Evolutionary conservation across 2,888 invertebrate species (phyloP), one percentile per base, ranked within the genome.

Genomic region (Euzophera pinguis): DNA sequence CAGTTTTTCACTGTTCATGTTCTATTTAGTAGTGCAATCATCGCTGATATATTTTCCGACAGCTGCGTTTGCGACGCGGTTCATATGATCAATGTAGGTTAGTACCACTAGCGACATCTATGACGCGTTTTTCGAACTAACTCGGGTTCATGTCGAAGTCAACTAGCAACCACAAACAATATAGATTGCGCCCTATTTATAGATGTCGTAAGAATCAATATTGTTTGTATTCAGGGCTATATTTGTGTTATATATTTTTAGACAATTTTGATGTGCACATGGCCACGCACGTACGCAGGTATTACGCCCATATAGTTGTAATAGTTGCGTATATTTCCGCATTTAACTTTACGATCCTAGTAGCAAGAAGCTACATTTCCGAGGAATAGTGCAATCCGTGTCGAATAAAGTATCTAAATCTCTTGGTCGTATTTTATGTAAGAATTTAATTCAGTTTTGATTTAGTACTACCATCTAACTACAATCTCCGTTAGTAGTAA

Each of bases 61-160:
- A 83, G 84, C 82, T 84, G 81, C 64, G 69, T 55, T 53, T 48
- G 66, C 65, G 64, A 68, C 70, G 63, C 57, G 69, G 73, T 75
- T 74, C 76, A 67, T 69, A 59, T 57, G 65, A 62, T 63, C 63
- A 63, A 79, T 80, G 61, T 79, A 78, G 82, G 81, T 84, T 83
- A 81, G 73, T 75, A 71, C 73, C 68, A 58, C 67, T 71, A 83
- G 76, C 83, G 85, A 75, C 87, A 87, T 86, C 86, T 86, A 77
- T 71, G 60, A 60, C 53, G 56, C 60, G 62, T 59, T 64, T 63
- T 64, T 69, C 55, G 73, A 74, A 82, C 71, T 64, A 68, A 29
- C 53, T 62, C 59, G 59, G 56, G 58, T 51, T 56, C 53, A 58
- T 55, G 60, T 60, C 56, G 51, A 60, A 66, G 63, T 59, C 42